phyloP scores from a whole-genome alignment of 2,113 vertebrate genomes.

The Pseudopipra pipra region DNA sequence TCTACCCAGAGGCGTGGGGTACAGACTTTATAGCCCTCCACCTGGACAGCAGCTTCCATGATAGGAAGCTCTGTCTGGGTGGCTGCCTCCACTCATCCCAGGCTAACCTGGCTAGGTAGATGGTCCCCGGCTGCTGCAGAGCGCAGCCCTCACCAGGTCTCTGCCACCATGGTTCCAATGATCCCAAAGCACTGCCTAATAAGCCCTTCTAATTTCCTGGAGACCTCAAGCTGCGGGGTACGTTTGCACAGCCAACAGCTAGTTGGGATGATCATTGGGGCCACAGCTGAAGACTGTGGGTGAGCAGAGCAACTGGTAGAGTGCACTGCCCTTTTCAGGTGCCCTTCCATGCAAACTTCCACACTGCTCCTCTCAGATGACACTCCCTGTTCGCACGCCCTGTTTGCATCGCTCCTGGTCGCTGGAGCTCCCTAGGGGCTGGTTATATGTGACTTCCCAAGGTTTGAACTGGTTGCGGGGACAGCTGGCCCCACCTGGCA shows the following conservation, averaged over 20 bases:
- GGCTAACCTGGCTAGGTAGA: not conserved
- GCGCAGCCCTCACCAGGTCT: not conserved
- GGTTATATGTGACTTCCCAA: not conserved
- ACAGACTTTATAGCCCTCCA: not conserved
- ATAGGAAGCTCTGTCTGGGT: not conserved
- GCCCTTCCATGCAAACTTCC: not conserved
- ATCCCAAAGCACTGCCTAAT: not conserved
- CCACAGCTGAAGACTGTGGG: not conserved
- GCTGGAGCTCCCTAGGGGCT: not conserved
- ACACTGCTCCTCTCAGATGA: not conserved
- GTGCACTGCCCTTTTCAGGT: not conserved
- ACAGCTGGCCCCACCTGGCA: not conserved
- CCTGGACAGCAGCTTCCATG: not conserved
- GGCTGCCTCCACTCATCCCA: not conserved
- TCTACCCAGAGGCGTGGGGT: too few relatives aligned
- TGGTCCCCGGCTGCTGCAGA: not conserved
- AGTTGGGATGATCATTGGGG: not conserved
- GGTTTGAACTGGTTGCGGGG: accelerated
- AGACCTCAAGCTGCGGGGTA: not conserved
- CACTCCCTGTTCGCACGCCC: not conserved
- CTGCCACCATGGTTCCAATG: not conserved
- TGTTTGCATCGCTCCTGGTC: not conserved
- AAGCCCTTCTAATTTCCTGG: not conserved
- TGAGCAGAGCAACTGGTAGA: not conserved
- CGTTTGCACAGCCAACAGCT: not conserved